Evolutionary conservation across 2,888 invertebrate genomes (phyloP), one percentile per base, ranked within the genome.

Genomic region (Drosophila algonquin): DNA sequence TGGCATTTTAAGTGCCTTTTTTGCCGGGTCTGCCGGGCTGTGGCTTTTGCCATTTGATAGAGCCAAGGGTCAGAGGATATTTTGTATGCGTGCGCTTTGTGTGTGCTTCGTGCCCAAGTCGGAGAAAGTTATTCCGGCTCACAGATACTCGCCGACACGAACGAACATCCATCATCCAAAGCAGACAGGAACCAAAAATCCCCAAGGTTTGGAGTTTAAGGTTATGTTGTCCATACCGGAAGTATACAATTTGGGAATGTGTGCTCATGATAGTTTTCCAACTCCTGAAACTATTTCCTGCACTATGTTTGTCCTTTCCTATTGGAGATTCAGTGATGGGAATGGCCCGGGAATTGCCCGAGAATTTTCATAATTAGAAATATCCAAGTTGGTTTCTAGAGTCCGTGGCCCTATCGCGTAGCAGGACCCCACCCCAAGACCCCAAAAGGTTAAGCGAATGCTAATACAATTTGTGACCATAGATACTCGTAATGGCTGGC

Each of bases 1-100:
- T 82, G 86, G 81, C 83, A 85, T 82, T 82, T 82, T 77, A 85
- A 86, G 84, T 83, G 80, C 71, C 72, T 64, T 52, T 46, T 55
- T 48, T 56, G 40, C 32, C 47, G 32, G 47, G 35, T 35, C 14
- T 63, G 57, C 47, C 18, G 24, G 10, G 30, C 16, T n/a, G 30
- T 52, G 69, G 54, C 69, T 60, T 77, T 78, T 76, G 80, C 72
- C 74, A 78, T 85, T 81, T 78, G 32, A 64, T 57, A 64, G 78
- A 74, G 87, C 67, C 78, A 81, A 83, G 87, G 89, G 81, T 81
- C 87, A 69, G 60, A 72, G 72, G 67, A 68, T 68, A 60, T 67
- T 58, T 59, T 70, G 27, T 51, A 59, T 67, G 67, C 68, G 52
- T 67, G 24, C 24, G 24, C 24, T 5, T 24, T 24, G 24, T 24